Evolutionary conservation across 2,888 invertebrate species (phyloP).

Genomic region (Listrodromus nycthemerus): DNA sequence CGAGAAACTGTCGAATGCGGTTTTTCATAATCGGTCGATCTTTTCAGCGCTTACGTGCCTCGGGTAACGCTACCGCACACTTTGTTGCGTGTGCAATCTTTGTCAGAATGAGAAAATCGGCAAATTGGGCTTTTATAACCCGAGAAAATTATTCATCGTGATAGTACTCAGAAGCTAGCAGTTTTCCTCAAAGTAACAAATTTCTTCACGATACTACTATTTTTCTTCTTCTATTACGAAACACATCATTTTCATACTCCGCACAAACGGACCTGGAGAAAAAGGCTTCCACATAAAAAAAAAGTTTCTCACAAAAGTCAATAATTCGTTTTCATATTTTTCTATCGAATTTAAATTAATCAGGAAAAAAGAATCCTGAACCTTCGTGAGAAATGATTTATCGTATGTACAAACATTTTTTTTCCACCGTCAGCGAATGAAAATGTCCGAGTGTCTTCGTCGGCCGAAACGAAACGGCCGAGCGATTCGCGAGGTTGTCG

Average conservation of each 20-base stretch:
- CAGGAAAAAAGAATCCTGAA: no score
- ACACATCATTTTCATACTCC: neutral
- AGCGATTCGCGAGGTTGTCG: conserved; percentile 36
- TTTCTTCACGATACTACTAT: neutral
- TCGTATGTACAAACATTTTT: neutral
- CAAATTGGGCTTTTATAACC: conserved; percentile 5
- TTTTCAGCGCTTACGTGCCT: conserved; percentile 10
- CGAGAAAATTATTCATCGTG: conserved; percentile 2
- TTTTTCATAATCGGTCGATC: conserved; percentile 53
- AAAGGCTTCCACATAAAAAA: no score
- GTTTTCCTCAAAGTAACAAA: neutral
- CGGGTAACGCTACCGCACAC: neutral
- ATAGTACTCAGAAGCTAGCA: neutral
- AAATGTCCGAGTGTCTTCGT: conserved; percentile 49
- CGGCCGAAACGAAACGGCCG: conserved; percentile 50
- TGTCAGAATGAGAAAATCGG: conserved; percentile 34
- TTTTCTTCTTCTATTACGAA: neutral
- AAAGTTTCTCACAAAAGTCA: no score
- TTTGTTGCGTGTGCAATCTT: neutral
- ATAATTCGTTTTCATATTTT: no score
- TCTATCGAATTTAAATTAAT: no score
- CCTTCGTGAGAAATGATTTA: neutral
- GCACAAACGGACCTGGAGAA: neutral
- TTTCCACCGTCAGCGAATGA: conserved; percentile 1
- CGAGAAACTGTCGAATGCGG: conserved; percentile 47